Base-by-base conservation (phyloP, 2,113 vertebrate genomes). In the Coturnix japonica region DNA sequence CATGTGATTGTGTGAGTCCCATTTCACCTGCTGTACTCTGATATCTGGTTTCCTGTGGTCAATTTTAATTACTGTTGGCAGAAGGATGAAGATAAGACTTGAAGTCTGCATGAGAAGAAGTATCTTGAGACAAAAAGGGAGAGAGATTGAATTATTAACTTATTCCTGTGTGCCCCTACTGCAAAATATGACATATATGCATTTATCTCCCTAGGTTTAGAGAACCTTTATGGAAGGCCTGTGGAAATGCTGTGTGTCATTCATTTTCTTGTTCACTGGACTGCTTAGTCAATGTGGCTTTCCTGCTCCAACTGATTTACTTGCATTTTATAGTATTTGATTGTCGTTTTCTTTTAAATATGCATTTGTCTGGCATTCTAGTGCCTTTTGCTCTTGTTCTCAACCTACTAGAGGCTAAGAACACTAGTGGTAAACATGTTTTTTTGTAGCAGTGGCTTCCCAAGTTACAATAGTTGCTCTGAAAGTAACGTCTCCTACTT, bases 151-250 rank as follows among this genome's bases (percentile, higher is more conserved):
- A 44, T 79, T 85, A 79, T 72, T 70, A 64, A 63, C 37, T 79
- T 87, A 82, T 46, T 82, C 54, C 72, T 63, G 46, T n/a, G 26
- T 91, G 41, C 16, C 39, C 16, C 56, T 73, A 11, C 49, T 73
- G 78, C 61, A 91, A 84, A 89, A 31, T 51, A 44, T n/a, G 78
- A 90, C 23, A 22, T 64, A 9, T 90, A 56, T 84, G 46, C 53
- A n/a, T 20, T 76, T 49, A 61, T 41, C 35, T 87, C 49, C 21
- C 57, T 47, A 81, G 66, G 20, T 53, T 78, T 30, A 46, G 70
- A 56, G 66, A 89, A 72, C 77, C 47, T 81, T 59, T 43, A 71
- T 28, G 67, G 81, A n/a, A 84, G 72, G 64, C 31, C 0, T 0
- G 20, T 79, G 64, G 78, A 82, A 87, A 77, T 30, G 51, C 5